Conservation (phyloP, 2,113 vertebrate species). For the Octodon degus region DNA sequence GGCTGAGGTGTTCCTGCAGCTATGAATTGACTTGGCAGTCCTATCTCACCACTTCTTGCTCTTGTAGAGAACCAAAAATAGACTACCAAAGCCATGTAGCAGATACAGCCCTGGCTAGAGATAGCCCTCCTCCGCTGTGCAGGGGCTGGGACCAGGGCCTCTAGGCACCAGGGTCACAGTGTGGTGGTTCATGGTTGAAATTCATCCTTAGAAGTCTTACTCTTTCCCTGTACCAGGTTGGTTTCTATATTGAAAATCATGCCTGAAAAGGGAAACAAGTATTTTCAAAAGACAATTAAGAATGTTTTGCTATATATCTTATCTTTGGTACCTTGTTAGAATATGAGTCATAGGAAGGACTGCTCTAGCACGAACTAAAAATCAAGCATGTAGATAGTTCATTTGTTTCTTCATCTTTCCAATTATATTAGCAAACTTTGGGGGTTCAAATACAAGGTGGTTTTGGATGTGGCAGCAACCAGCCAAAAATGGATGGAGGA, state of each 20-base stretch:
- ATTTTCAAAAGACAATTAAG: not conserved
- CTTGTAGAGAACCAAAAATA: not conserved
- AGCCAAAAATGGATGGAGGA: constrained; percentile 87
- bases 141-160: rapidly evolving
- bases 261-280: not conserved
- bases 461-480: constrained; percentile 86
- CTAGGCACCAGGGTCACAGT: no score
- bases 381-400: not conserved
- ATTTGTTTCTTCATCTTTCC: constrained; percentile 72
- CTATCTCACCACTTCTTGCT: not conserved
- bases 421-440: constrained; percentile 84
- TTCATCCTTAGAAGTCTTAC: not conserved
- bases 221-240: not conserved
- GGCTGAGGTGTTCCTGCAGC: not conserved
- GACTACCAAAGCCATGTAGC: no score
- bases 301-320: not conserved
- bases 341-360: not conserved
- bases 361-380: not conserved
- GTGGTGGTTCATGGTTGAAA: rapidly evolving
- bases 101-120: not conserved
- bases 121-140: not conserved
- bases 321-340: not conserved
- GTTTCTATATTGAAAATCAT: not conserved
- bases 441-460: constrained; percentile 85
- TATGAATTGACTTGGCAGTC: not conserved